Evolutionary conservation across 2,888 invertebrate genomes (phyloP).

Genomic region (Stenchaetothrips biformis): DNA sequence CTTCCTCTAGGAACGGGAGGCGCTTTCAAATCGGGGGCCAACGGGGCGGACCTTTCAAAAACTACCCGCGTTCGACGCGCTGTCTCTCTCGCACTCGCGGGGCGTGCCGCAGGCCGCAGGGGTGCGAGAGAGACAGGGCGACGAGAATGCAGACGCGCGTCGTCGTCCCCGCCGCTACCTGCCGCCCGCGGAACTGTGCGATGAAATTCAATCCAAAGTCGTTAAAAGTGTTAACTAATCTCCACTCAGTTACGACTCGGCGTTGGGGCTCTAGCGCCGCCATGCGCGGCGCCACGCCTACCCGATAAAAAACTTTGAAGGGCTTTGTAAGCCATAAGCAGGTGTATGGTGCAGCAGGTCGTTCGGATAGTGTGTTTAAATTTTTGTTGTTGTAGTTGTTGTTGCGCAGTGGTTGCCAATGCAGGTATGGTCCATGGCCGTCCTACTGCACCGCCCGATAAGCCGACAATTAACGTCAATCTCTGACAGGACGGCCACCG

Average conservation of each 20-base stretch:
- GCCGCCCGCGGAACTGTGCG: neutral
- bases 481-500: too few relatives aligned
- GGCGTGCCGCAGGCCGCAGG: neutral
- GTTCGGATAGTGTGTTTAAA: too few relatives aligned
- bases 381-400: neutral
- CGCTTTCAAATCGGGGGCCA: neutral
- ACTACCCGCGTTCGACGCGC: neutral
- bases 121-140: too few relatives aligned
- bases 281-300: neutral
- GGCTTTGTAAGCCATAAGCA: too few relatives aligned
- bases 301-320: too few relatives aligned
- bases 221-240: conserved; percentile 17
- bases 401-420: neutral
- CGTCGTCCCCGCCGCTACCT: neutral
- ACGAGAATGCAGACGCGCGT: too few relatives aligned
- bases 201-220: conserved; percentile 11
- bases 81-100: neutral
- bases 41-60: neutral
- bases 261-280: neutral
- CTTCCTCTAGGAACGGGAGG: neutral
- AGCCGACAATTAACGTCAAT: conserved; percentile 4
- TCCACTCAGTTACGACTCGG: conserved; percentile 3
- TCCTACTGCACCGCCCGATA: too few relatives aligned
- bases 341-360: neutral
- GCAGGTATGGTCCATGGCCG: neutral